These are phyloP conservation scores for Pterocles orientalis DNA, from an alignment of 2,113 vertebrate species.

Conservation along the genomic window DNA sequence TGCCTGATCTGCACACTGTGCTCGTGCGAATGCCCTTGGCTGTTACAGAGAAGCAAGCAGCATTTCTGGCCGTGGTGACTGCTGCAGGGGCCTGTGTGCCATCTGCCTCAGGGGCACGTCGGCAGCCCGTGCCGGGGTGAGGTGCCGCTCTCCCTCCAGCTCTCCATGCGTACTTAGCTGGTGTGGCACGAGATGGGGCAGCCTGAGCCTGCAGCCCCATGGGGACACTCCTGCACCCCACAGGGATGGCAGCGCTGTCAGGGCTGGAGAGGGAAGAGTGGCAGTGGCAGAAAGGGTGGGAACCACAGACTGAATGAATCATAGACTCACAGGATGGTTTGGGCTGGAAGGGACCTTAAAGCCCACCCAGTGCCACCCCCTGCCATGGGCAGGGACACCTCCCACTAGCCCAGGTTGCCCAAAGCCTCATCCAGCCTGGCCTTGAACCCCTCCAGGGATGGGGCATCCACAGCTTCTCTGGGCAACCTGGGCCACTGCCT, in stretches of 20 bases:
- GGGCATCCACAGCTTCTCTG: too few relatives aligned
- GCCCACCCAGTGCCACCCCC: too few relatives aligned
- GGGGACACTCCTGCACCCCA: accelerated
- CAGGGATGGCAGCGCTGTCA: neutral
- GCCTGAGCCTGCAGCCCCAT: neutral
- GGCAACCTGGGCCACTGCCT: too few relatives aligned
- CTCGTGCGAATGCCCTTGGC: neutral
- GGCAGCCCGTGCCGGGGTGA: accelerated
- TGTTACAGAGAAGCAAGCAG: neutral
- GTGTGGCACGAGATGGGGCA: neutral
- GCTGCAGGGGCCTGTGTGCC: accelerated
- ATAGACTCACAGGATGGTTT: too few relatives aligned
- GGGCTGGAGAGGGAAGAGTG: neutral
- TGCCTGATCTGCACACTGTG: neutral
- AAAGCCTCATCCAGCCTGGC: too few relatives aligned
- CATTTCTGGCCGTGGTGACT: neutral
- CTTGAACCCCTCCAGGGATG: too few relatives aligned
- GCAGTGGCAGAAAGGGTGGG: neutral
- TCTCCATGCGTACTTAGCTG: accelerated
- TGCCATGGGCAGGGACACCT: too few relatives aligned
- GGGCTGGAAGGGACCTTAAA: too few relatives aligned
- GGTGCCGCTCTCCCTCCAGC: neutral
- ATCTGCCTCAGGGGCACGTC: neutral
- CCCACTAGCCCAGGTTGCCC: too few relatives aligned
- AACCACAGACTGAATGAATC: neutral